Evolutionary conservation across 2,888 invertebrate genomes (phyloP).

Genomic region (Zele albiditarsus): DNA sequence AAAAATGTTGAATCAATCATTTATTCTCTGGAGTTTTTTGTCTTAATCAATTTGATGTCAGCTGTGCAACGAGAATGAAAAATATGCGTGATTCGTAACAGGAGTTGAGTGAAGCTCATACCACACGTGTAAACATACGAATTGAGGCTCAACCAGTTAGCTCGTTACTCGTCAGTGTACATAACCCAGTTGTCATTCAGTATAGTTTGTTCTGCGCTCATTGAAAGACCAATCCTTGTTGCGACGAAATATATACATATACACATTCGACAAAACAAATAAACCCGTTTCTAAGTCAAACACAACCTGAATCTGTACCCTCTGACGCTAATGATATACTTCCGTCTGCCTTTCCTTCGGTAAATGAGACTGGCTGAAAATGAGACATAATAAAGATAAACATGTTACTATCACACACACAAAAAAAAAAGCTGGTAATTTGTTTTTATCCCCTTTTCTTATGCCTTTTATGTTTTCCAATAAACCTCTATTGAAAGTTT

Average conservation of each 20-base stretch:
- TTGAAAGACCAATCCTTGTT: slow-evolving; percentile 59
- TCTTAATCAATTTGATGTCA: background rate
- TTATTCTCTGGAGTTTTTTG: background rate
- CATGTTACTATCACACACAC: background rate
- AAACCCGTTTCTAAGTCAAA: slow-evolving; percentile 16
- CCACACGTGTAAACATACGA: slow-evolving; percentile 2
- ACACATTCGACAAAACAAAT: slow-evolving; percentile 22
- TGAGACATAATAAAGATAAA: background rate
- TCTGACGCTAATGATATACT: background rate
- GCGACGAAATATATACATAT: slow-evolving; percentile 48
- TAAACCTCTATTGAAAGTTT: background rate
- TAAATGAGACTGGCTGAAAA: background rate
- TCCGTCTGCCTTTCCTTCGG: background rate
- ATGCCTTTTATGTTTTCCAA: background rate
- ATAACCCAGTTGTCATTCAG: slow-evolving; percentile 67
- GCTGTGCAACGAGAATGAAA: background rate
- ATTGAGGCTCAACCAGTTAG: background rate
- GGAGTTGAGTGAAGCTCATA: background rate
- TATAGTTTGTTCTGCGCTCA: slow-evolving; percentile 63
- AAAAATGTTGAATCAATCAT: background rate
- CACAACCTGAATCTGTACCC: background rate
- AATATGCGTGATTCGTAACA: background rate
- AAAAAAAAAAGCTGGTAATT: background rate
- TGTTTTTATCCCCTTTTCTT: too few relatives aligned
- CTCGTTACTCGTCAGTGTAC: slow-evolving; percentile 53